Percentiles rank a stretch among this genome's conserved stretches.
Evolutionary conservation across 2,113 vertebrate genomes (phyloP).

Genomic region (Corapipo altera): DNA sequence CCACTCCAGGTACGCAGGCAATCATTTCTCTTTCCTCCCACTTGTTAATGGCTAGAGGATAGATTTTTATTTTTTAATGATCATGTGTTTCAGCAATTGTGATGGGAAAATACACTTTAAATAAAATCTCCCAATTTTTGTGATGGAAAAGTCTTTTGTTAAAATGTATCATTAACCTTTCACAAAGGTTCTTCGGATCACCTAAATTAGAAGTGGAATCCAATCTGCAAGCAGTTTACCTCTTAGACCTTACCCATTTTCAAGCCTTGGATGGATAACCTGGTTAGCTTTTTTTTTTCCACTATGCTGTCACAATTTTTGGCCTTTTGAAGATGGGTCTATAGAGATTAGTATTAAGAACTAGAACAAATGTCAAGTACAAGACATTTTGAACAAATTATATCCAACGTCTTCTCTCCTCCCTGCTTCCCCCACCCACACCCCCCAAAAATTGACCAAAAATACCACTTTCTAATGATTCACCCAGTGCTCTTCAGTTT

Average conservation of each 20-base stretch:
- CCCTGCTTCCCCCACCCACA: slow-evolving; percentile 23
- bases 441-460: slow-evolving; percentile 27
- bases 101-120: background rate
- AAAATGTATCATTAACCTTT: background rate
- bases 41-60: background rate
- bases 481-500: slow-evolving; percentile 37
- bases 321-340: background rate
- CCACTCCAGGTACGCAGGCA: slow-evolving; percentile 81
- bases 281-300: background rate
- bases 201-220: background rate
- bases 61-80: background rate
- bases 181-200: background rate
- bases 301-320: background rate
- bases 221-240: background rate
- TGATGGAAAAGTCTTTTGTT: background rate
- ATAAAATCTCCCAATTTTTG: background rate
- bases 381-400: background rate
- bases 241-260: background rate
- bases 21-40: background rate
- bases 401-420: background rate
- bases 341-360: background rate
- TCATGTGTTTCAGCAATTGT: background rate
- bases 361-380: background rate
- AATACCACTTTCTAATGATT: slow-evolving; percentile 65
- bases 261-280: background rate